Evolutionary conservation across 2,797 vertebrate genomes (phyloP).

Genomic region (Melanotaenia trifasciata): DNA sequence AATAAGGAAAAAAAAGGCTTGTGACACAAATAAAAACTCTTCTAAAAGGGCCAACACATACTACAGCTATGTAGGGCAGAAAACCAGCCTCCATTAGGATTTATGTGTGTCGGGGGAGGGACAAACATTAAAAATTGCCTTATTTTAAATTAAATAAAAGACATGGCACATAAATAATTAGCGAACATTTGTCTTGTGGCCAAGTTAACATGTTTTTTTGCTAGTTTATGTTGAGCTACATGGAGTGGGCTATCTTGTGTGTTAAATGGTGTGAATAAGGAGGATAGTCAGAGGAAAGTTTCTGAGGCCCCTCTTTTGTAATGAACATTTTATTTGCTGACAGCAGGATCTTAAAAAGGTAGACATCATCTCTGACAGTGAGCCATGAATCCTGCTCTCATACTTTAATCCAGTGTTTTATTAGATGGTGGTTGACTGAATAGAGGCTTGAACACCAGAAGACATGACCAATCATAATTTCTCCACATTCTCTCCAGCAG

Average conservation of each 20-base stretch:
- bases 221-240: not conserved
- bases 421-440: not conserved
- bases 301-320: not conserved
- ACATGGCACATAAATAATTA: not conserved
- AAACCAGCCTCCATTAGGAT: not conserved
- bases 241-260: not conserved
- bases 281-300: not conserved
- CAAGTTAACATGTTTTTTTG: not conserved
- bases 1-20: not conserved
- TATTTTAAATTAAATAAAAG: not conserved
- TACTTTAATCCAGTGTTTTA: not conserved
- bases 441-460: not conserved
- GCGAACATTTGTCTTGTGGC: not conserved
- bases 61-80: not conserved
- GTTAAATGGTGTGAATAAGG: not conserved
- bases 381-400: too few species aligned
- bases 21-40: not conserved
- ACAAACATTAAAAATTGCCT: too few species aligned
- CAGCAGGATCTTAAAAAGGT: too few species aligned
- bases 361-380: not conserved
- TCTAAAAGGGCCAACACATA: not conserved
- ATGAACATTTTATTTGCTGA: too few species aligned
- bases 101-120: not conserved
- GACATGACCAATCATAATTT: not conserved
- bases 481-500: not conserved